A percentile compares a stretch with the other conserved stretches of the same genome.
phyloP scores from a whole-genome alignment of 2,113 vertebrate genomes.

The Athene noctua region DNA sequence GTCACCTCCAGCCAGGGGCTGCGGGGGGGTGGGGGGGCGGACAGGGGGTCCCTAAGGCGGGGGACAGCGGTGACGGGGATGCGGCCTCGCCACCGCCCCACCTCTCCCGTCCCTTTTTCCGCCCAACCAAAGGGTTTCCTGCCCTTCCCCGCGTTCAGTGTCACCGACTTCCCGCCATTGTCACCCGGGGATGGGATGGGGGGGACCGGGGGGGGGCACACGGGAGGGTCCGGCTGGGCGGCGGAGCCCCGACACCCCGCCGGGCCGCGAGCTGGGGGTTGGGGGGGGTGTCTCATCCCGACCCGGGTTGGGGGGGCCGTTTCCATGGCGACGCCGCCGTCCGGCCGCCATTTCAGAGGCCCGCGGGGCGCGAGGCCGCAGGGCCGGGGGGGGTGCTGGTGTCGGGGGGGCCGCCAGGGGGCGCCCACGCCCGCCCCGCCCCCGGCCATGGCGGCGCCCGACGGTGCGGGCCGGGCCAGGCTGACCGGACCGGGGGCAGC shows the following conservation, averaged over 20 bases:
- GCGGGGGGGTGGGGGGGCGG: too few species aligned
- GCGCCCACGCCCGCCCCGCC: neutral
- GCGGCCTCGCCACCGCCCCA: neutral
- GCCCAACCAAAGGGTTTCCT: neutral
- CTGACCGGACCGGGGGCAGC: too few species aligned
- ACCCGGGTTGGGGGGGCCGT: neutral
- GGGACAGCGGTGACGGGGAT: neutral
- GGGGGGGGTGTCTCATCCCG: too few species aligned
- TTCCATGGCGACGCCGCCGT: neutral
- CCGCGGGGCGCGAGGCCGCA: neutral
- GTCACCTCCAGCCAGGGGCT: neutral
- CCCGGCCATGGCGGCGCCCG: neutral
- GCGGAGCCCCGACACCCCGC: too few species aligned
- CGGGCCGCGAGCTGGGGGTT: too few species aligned
- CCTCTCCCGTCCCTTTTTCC: neutral
- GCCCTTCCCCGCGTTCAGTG: neutral
- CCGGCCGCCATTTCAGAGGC: neutral
- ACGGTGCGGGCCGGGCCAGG: neutral
- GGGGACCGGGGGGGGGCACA: too few species aligned
- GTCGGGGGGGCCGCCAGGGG: neutral
- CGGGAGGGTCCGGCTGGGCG: too few species aligned
- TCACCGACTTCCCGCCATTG: neutral
- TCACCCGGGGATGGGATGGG: neutral
- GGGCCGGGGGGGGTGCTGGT: neutral
- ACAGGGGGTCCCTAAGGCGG: too few species aligned